A percentile compares a stretch with the other conserved stretches of the same genome.
Conservation (phyloP, 2,797 vertebrate genomes). For the Ctenopoma multispine region DNA sequence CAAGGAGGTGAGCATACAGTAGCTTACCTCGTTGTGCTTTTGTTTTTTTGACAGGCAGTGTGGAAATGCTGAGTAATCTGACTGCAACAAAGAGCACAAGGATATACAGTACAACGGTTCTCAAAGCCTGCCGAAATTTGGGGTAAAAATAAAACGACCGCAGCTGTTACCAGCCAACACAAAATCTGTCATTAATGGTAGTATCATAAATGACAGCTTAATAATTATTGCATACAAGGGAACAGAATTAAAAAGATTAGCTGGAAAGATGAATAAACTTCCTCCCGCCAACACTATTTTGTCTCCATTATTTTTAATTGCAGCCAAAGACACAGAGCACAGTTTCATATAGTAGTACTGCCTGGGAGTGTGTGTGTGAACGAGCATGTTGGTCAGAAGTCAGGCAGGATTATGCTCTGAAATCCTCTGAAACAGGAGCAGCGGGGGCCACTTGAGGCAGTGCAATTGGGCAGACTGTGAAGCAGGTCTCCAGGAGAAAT, state of each 20-base stretch:
- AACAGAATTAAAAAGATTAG: slow-evolving; percentile 52
- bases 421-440: slow-evolving; percentile 76
- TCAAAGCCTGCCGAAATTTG: slow-evolving; percentile 39
- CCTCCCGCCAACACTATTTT: slow-evolving; percentile 17
- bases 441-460: slow-evolving; percentile 71
- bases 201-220: slow-evolving; percentile 33
- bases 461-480: slow-evolving; percentile 65
- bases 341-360: slow-evolving; percentile 50
- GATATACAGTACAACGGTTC: slow-evolving; percentile 36
- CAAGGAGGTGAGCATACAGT: slow-evolving; percentile 56
- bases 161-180: slow-evolving; percentile 53
- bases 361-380: slow-evolving; percentile 54
- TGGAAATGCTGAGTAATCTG: slow-evolving; percentile 80
- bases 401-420: slow-evolving; percentile 73
- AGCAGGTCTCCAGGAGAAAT: slow-evolving; percentile 67
- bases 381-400: slow-evolving; percentile 63
- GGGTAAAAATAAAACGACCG: slow-evolving; percentile 42
- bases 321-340: slow-evolving; percentile 24
- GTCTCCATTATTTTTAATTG: slow-evolving; percentile 38
- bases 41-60: slow-evolving; percentile 65
- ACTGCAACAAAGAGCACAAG: slow-evolving; percentile 61
- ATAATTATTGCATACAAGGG: slow-evolving; percentile 39
- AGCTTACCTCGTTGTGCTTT: slow-evolving; percentile 62
- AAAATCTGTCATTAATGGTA: slow-evolving; percentile 18
- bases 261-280: slow-evolving; percentile 34